These are phyloP conservation scores for Tokudaia tokunoshimensis DNA, from an alignment of 2,797 vertebrate species.

Conservation along the genomic window DNA sequence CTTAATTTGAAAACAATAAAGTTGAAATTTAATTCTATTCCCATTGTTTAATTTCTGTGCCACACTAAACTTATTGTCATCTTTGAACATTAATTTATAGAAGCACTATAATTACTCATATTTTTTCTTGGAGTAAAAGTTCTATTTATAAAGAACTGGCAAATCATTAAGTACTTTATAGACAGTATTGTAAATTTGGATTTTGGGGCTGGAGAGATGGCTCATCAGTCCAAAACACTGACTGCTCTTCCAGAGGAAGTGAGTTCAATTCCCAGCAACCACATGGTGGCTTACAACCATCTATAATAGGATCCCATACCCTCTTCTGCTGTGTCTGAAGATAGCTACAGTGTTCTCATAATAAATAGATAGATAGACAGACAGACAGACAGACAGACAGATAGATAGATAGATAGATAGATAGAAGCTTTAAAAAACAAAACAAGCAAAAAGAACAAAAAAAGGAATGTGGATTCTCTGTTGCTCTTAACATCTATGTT, in stretches of 20 bases:
- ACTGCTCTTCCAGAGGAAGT: neutral
- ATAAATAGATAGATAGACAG: too few species aligned
- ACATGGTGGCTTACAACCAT: neutral
- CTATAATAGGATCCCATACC: neutral
- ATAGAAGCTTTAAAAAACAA: neutral
- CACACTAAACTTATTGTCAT: neutral
- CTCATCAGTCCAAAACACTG: neutral
- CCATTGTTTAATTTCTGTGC: neutral
- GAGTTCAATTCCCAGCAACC: neutral
- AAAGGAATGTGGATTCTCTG: neutral
- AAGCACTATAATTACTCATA: neutral
- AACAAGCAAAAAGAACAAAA: neutral
- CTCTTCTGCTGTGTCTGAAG: neutral
- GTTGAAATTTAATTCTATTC: neutral
- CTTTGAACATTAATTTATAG: neutral
- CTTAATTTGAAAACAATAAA: neutral
- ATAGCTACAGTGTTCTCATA: neutral
- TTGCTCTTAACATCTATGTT: neutral
- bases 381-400: too few species aligned
- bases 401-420: neutral
- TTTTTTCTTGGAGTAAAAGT: slow-evolving; percentile 18
- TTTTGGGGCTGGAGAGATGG: neutral
- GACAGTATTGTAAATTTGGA: neutral
- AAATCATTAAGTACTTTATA: neutral
- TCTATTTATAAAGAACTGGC: neutral